These are phyloP conservation scores for Listronotus oregonensis DNA, from an alignment of 1,140 invertebrate genomes.

Conservation along the genomic window DNA sequence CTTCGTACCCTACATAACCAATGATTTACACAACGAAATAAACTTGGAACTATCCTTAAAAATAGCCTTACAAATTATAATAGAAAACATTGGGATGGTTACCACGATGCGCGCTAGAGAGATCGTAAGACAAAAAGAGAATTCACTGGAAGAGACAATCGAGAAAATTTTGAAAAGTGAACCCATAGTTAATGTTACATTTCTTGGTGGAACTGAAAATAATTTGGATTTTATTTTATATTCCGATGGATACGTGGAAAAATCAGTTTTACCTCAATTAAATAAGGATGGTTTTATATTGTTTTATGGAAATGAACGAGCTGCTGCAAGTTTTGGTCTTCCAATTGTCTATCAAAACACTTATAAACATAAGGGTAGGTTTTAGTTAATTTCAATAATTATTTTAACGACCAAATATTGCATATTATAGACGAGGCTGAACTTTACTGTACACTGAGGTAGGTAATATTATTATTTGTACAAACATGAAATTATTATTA, in stretches of 20 bases:
- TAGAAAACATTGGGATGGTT: constrained; percentile 77
- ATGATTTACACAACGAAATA: constrained; percentile 62
- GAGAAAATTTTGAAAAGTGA: constrained; percentile 67
- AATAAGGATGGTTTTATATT: constrained; percentile 15
- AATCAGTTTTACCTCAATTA: neutral
- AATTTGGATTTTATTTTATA: constrained; percentile 11
- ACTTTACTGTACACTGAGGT: too few relatives aligned
- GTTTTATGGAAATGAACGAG: constrained; percentile 3
- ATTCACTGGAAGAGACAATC: constrained; percentile 63
- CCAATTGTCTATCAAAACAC: constrained; percentile 2
- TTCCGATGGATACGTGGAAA: neutral
- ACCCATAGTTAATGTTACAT: constrained; percentile 69
- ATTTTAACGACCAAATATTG: too few relatives aligned
- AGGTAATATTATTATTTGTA: too few relatives aligned
- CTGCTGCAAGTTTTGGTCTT: neutral
- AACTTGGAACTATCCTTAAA: constrained; percentile 66
- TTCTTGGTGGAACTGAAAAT: constrained; percentile 58
- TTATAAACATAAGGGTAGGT: neutral
- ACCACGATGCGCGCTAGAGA: constrained; percentile 75
- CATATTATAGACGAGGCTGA: too few relatives aligned
- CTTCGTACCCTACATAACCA: constrained; percentile 76
- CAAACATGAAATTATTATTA: too few relatives aligned
- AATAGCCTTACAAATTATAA: constrained; percentile 69
- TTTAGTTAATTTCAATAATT: too few relatives aligned
- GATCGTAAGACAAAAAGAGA: constrained; percentile 67